These are phyloP conservation scores for Malurus elegans DNA, from an alignment of 2,113 vertebrate genomes.

Conservation along the genomic window DNA sequence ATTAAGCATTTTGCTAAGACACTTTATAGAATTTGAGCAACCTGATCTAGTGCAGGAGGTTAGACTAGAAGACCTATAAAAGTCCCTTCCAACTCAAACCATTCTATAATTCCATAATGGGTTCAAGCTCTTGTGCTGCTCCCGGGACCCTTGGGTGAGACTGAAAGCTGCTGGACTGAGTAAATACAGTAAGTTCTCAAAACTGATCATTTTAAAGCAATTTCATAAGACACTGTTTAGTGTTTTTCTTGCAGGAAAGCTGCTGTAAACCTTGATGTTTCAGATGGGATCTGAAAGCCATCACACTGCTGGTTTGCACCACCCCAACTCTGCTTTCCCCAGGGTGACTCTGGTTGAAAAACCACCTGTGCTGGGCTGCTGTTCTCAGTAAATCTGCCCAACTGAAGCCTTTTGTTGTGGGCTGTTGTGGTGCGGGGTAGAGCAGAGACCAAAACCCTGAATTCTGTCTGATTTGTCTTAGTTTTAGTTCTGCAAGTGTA, in stretches of 20 bases:
- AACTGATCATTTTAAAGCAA: background rate
- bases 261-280: background rate
- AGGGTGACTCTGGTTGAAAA: background rate
- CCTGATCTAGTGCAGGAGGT: background rate
- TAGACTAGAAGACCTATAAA: background rate
- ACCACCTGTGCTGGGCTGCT: conserved; percentile 26
- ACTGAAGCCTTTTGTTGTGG: conserved; percentile 6
- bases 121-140: background rate
- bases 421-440: background rate
- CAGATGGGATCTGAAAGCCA: background rate
- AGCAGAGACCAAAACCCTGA: background rate
- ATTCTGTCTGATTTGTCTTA: background rate
- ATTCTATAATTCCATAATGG: background rate
- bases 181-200: background rate
- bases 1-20: background rate
- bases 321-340: background rate
- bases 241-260: background rate
- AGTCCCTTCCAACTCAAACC: background rate
- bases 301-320: fast-evolving
- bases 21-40: background rate
- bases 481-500: background rate
- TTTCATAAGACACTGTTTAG: background rate
- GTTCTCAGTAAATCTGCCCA: background rate
- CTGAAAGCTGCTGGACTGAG: background rate
- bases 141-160: background rate